Evolutionary conservation across 2,113 vertebrate species (phyloP).

Genomic region (Donacobius atricapilla): DNA sequence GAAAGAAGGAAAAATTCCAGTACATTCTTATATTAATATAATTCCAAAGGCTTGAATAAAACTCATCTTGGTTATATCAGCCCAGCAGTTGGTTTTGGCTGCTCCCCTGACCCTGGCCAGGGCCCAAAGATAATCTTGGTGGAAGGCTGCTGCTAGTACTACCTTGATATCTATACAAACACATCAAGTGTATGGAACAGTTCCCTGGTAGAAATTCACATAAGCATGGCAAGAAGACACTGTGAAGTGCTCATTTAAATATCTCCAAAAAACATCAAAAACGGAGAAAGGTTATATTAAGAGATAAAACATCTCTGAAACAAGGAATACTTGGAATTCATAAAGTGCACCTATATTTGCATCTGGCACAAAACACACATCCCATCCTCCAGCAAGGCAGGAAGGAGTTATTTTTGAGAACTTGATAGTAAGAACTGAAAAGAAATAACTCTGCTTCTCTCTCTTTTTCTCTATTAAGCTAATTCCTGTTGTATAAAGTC

Average conservation of each 20-base stretch:
- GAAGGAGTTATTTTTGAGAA: neutral
- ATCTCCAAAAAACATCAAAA: neutral
- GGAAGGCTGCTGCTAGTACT: neutral
- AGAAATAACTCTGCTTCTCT: slow-evolving; percentile 1
- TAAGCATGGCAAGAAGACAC: neutral
- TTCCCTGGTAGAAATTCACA: neutral
- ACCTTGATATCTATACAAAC: neutral
- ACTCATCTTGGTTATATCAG: neutral
- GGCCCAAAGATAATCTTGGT: neutral
- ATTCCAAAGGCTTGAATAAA: neutral
- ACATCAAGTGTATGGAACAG: neutral
- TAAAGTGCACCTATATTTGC: neutral
- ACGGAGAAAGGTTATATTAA: neutral
- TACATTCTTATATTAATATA: neutral
- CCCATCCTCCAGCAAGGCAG: neutral
- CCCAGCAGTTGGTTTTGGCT: neutral
- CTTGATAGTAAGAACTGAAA: neutral
- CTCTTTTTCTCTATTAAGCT: slow-evolving; percentile 3
- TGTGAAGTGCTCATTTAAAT: neutral
- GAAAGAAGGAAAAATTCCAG: neutral
- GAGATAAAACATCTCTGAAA: neutral
- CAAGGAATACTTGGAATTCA: neutral
- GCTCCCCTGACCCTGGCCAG: neutral
- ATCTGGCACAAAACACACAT: neutral
- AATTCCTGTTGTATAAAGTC: slow-evolving; percentile 53